Evolutionary conservation across 2,797 vertebrate genomes (phyloP).

Genomic region (Platalea minor): DNA sequence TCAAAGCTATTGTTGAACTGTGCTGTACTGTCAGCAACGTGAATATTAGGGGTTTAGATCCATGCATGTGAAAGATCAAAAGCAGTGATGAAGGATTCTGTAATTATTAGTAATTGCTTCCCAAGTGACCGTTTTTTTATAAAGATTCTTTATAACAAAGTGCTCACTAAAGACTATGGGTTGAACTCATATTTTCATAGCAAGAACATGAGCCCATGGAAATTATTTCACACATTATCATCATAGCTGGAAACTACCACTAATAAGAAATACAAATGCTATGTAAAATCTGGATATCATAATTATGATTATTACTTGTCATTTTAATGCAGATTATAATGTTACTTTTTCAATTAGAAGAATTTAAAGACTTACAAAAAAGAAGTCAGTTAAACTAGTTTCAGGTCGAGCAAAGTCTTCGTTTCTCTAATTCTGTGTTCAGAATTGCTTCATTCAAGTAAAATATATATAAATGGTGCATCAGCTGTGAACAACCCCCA

Average conservation of each 20-base stretch:
- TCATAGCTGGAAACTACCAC: conserved; percentile 40
- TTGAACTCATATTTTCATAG: conserved; percentile 58
- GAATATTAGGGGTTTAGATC: conserved; percentile 45
- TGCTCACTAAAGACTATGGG: conserved; percentile 28
- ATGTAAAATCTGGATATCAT: not conserved
- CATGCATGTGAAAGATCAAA: conserved; percentile 61
- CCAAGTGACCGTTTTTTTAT: conserved; percentile 68
- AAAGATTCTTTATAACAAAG: conserved; percentile 49
- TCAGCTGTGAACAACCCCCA: not conserved
- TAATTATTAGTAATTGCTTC: conserved; percentile 75
- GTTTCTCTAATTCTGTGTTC: not conserved
- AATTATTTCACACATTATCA: conserved; percentile 28
- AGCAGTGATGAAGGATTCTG: conserved; percentile 64
- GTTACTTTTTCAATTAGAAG: not conserved
- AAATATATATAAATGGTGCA: not conserved
- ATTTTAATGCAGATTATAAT: not conserved
- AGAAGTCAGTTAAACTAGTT: not conserved
- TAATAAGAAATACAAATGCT: conserved; percentile 33
- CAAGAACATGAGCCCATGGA: conserved; percentile 2
- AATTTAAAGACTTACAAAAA: not conserved
- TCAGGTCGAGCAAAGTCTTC: not conserved
- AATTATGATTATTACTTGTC: not conserved
- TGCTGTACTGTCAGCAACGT: conserved; percentile 47
- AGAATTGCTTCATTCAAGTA: not conserved
- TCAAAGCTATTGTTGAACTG: conserved; percentile 58